Base-by-base conservation (phyloP, 2,888 invertebrate species). In the Galerucella pusilla region DNA sequence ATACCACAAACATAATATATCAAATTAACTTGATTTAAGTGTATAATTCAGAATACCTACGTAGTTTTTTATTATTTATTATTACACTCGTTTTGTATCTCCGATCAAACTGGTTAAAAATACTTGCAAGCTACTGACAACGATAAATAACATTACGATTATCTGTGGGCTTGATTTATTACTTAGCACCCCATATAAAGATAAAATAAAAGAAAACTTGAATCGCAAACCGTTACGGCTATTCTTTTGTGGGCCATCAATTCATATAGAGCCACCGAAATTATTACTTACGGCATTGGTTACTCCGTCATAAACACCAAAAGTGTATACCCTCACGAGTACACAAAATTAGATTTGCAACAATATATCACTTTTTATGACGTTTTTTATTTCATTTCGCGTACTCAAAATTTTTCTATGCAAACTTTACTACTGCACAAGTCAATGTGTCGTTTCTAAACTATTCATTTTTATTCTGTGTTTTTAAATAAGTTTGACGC, bases 101-200 rank as follows among this genome's bases (percentile, higher is more conserved):
- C 11, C 54, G 9, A 20, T 65, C 16, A 67, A 67, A 20, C 67
- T 25, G 25, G 7, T 67, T 52, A 59, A 49, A 42, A 42, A 45
- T 16, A 45, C 42, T 28, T 2, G 25, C 16, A 11, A 63, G 72
- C 52, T 49, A 20, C 57, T 59, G 66, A 42, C 72, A 71, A 70
- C 52, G 60, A 71, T 73, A 76, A 76, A 73, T 76, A 73, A 67
- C 72, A 77, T 71, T 76, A 75, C 59, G 61, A 59, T 71, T 76
- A 45, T 66, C 69, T 46, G 63, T 68, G 60, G 71, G 81, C 78
- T 78, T 81, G 83, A 84, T 83, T 83, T 83, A 83, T 81, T 82
- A 80, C 81, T 81, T 82, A 80, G 81, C 82, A 81, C 84, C 83
- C 83, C 80, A 83, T 76, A 73, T 74, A 71, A 54, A 70, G 71